Conservation (phyloP, 2,888 invertebrate species). For the Thymelicus sylvestris region DNA sequence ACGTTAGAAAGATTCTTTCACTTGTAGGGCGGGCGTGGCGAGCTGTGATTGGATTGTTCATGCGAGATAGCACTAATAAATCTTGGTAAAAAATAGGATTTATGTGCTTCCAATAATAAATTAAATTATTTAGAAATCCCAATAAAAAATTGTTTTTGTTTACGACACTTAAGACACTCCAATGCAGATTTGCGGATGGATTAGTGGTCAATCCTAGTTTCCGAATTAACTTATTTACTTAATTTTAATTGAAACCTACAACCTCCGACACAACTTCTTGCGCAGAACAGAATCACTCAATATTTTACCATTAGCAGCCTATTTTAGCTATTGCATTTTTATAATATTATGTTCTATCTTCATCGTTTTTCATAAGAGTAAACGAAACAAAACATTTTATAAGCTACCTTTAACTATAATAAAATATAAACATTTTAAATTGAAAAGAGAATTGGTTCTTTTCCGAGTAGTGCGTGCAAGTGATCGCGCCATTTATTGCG, state of each 20-base stretch:
- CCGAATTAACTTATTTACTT: too few species aligned
- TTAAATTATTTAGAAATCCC: background rate
- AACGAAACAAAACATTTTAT: background rate
- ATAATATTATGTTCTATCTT: too few species aligned
- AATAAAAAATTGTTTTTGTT: background rate
- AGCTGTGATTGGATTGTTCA: slow-evolving; percentile 50
- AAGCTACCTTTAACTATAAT: background rate
- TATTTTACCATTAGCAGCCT: too few species aligned
- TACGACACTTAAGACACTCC: background rate
- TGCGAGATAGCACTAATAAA: slow-evolving; percentile 5
- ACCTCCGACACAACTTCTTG: too few species aligned
- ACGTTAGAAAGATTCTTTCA: slow-evolving; percentile 54
- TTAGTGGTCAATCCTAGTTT: too few species aligned
- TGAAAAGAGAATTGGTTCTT: slow-evolving; percentile 63
- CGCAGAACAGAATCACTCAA: too few species aligned
- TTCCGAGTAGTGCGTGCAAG: slow-evolving; percentile 61
- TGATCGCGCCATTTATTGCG: slow-evolving; percentile 79
- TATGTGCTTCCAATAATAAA: background rate
- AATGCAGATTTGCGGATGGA: too few species aligned
- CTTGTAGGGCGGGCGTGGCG: slow-evolving; percentile 48
- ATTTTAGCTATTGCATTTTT: too few species aligned
- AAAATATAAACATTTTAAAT: slow-evolving; percentile 37
- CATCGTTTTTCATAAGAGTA: too few species aligned
- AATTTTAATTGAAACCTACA: too few species aligned
- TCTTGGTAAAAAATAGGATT: background rate